Evolutionary conservation across 2,888 invertebrate species (phyloP).

Genomic region (Stomorhina lunata): DNA sequence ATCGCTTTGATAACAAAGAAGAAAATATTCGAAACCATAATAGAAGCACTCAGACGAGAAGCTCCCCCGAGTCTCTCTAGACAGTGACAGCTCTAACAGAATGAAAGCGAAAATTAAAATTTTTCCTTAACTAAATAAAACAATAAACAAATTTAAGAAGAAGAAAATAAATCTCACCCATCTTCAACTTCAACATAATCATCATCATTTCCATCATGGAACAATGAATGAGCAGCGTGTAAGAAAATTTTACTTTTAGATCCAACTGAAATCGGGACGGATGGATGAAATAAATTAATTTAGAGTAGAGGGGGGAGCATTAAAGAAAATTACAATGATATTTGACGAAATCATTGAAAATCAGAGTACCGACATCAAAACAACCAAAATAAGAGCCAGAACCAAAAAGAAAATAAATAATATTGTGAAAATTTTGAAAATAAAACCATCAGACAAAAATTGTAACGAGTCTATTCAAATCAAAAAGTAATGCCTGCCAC

Average conservation of each 20-base stretch:
- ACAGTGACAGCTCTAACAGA: conserved; percentile 18
- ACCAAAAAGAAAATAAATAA: background rate
- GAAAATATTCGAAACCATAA: background rate
- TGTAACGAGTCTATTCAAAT: conserved; percentile 44
- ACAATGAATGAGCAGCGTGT: conserved; percentile 6
- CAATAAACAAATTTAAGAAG: background rate
- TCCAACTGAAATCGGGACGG: background rate
- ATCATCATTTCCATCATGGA: too few species aligned
- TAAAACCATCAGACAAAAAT: conserved; percentile 40
- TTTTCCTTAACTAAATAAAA: conserved; percentile 34
- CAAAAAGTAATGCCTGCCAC: conserved; percentile 48
- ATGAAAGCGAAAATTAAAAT: conserved; percentile 34
- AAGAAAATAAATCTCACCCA: background rate
- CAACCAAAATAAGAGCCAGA: too few species aligned
- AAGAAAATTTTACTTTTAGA: conserved; percentile 17
- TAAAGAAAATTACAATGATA: conserved; percentile 43
- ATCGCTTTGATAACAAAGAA: conserved; percentile 55
- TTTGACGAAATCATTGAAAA: conserved; percentile 59
- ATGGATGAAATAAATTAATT: conserved; percentile 23
- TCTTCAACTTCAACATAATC: too few species aligned
- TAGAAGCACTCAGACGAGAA: background rate
- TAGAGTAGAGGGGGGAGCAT: conserved; percentile 14
- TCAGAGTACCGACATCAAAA: conserved; percentile 48
- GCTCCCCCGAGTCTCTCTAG: background rate
- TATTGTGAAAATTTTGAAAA: background rate